Percentiles rank a stretch among this genome's conserved stretches.
Conservation (phyloP, 2,888 invertebrate genomes). For the Phania funesta region DNA sequence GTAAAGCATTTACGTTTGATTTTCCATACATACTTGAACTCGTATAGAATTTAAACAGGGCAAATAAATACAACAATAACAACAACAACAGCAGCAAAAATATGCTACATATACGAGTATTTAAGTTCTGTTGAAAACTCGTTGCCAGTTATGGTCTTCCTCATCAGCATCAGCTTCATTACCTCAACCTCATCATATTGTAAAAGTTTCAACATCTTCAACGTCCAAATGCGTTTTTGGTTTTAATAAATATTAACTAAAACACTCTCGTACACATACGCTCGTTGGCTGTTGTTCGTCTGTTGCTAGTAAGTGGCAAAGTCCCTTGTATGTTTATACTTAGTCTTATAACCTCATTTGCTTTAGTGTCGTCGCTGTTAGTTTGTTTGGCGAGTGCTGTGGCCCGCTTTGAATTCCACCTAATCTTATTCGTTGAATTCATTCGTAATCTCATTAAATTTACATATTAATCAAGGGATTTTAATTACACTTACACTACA, state of each 20-base stretch:
- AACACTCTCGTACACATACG: background rate
- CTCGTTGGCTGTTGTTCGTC: background rate
- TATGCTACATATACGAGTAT: conserved; percentile 21
- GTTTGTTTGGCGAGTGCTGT: conserved; percentile 67
- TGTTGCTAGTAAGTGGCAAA: conserved; percentile 34
- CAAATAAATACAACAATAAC: conserved; percentile 33
- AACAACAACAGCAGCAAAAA: conserved; percentile 39
- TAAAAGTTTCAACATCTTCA: conserved; percentile 57
- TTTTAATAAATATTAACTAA: conserved; percentile 56
- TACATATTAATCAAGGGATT: conserved; percentile 99
- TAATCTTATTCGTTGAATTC: conserved; percentile 91
- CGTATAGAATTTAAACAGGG: conserved; percentile 42
- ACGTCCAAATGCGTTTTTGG: conserved; percentile 65
- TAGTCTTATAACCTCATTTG: conserved; percentile 62
- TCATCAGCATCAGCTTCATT: conserved; percentile 17
- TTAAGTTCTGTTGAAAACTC: conserved; percentile 47
- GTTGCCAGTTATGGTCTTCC: conserved; percentile 43
- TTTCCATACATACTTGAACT: conserved; percentile 58
- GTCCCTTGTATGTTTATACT: conserved; percentile 45
- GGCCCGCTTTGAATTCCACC: conserved; percentile 80
- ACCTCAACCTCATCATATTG: conserved; percentile 29
- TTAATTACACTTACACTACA: conserved; percentile 91
- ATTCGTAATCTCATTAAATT: conserved; percentile 98
- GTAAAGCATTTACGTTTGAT: conserved; percentile 51
- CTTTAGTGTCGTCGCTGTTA: conserved; percentile 40